phyloP scores from a whole-genome alignment of 1,140 invertebrate species.

The Campoletis sonorensis region DNA sequence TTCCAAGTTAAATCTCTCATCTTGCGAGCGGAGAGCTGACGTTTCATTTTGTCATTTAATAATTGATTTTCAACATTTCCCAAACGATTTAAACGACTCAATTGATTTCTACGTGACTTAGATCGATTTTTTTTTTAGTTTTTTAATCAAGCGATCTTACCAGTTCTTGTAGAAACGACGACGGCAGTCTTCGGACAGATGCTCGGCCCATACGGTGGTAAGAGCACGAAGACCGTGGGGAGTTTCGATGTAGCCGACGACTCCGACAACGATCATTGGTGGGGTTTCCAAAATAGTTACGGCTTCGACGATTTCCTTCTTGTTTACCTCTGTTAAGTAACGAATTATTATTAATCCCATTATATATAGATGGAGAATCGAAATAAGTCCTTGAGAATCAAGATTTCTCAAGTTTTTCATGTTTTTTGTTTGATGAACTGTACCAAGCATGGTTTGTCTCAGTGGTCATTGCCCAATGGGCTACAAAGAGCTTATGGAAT shows the following conservation, averaged over 20 bases:
- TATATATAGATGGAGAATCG: background rate
- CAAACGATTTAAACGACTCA: background rate
- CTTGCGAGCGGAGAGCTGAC: slow-evolving; percentile 69
- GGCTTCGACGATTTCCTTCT: slow-evolving; percentile 99
- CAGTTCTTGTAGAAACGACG: slow-evolving; percentile 99
- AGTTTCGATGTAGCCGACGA: slow-evolving; percentile 99
- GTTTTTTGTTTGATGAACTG: slow-evolving; percentile 67
- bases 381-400: background rate
- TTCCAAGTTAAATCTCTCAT: slow-evolving; percentile 65
- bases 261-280: slow-evolving; percentile 98
- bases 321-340: slow-evolving; percentile 93
- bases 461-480: slow-evolving; percentile 81
- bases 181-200: slow-evolving; percentile 98
- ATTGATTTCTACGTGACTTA: background rate
- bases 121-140: too few relatives aligned
- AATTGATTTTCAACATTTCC: background rate
- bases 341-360: slow-evolving; percentile 44
- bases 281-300: slow-evolving; percentile 99
- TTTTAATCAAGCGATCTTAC: slow-evolving; percentile 78
- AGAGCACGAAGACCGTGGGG: slow-evolving; percentile 96
- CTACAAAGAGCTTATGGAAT: slow-evolving; percentile 84
- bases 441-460: slow-evolving; percentile 85
- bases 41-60: slow-evolving; percentile 45
- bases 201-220: slow-evolving; percentile 98
- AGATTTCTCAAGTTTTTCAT: background rate